These are phyloP conservation scores for Macroglossus sobrinus DNA, from an alignment of 2,113 vertebrate species.

Conservation along the genomic window DNA sequence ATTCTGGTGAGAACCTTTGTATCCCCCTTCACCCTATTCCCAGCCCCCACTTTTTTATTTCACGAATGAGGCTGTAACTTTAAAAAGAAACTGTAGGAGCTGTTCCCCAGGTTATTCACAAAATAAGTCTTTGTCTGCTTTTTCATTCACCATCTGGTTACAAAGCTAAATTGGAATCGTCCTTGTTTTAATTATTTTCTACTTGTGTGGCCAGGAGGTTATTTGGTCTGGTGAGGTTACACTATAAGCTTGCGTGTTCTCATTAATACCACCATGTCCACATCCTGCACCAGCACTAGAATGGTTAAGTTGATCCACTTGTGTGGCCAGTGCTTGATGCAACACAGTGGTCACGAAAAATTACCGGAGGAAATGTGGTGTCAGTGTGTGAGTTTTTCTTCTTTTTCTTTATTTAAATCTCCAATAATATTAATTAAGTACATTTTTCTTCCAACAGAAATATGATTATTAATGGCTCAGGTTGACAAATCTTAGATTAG, in stretches of 20 bases:
- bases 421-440: constrained; percentile 71
- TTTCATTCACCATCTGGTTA: constrained; percentile 81
- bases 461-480: constrained; percentile 54
- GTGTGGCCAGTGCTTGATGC: constrained; percentile 83
- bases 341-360: constrained; percentile 77
- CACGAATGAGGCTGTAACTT: constrained; percentile 55
- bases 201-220: constrained; percentile 87
- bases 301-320: constrained; percentile 81
- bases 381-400: constrained; percentile 47
- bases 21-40: not conserved
- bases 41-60: constrained; percentile 26
- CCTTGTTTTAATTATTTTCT: constrained; percentile 86
- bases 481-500: constrained; percentile 40
- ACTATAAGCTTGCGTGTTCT: constrained; percentile 68
- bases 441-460: constrained; percentile 67
- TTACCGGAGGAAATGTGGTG: constrained; percentile 79
- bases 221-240: constrained; percentile 81
- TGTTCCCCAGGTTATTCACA: constrained; percentile 66
- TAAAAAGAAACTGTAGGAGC: constrained; percentile 61
- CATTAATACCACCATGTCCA: constrained; percentile 79
- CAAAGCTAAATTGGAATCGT: constrained; percentile 72
- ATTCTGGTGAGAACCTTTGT: constrained; percentile 25
- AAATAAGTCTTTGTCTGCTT: constrained; percentile 72
- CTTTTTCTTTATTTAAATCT: constrained; percentile 56
- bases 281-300: constrained; percentile 73